phyloP scores from a whole-genome alignment of 2,797 vertebrate species.

The Helostoma temminkii region DNA sequence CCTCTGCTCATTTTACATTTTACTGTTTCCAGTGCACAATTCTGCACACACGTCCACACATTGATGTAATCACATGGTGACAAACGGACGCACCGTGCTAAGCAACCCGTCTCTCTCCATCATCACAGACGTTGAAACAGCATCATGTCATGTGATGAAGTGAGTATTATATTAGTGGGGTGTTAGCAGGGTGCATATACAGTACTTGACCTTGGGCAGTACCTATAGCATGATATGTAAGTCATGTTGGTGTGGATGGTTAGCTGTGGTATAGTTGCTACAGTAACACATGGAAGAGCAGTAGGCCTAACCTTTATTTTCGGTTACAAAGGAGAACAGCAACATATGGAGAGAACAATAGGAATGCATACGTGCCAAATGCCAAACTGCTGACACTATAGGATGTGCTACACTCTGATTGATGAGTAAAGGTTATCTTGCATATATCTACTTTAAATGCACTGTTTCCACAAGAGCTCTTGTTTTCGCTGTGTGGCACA shows the following conservation, averaged over 20 bases:
- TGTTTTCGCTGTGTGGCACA: not conserved
- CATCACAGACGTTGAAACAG: conserved; percentile 27
- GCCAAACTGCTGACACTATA: not conserved
- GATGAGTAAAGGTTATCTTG: conserved; percentile 3
- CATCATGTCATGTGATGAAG: conserved; percentile 35
- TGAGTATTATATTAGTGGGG: conserved; percentile 41
- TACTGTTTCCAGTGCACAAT: not conserved
- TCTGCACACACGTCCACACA: conserved; percentile 2
- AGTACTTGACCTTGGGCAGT: conserved; percentile 68
- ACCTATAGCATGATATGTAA: conserved; percentile 38
- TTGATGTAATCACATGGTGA: conserved; percentile 26
- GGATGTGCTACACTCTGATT: conserved; percentile 1
- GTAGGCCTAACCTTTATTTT: conserved; percentile 19
- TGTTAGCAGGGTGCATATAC: conserved; percentile 52
- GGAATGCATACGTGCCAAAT: conserved; percentile 3
- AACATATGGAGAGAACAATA: conserved; percentile 8
- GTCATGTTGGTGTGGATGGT: conserved; percentile 27
- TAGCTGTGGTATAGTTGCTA: conserved; percentile 60
- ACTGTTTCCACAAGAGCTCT: not conserved
- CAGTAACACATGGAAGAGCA: conserved; percentile 56
- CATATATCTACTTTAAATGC: not conserved
- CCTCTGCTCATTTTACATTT: conserved; percentile 17
- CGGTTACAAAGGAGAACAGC: conserved; percentile 33
- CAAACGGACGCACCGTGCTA: conserved; percentile 31
- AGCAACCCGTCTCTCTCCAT: conserved; percentile 22